These are phyloP conservation scores for Turdus rufiventris DNA, from an alignment of 2,113 vertebrate species.

Conservation along the genomic window DNA sequence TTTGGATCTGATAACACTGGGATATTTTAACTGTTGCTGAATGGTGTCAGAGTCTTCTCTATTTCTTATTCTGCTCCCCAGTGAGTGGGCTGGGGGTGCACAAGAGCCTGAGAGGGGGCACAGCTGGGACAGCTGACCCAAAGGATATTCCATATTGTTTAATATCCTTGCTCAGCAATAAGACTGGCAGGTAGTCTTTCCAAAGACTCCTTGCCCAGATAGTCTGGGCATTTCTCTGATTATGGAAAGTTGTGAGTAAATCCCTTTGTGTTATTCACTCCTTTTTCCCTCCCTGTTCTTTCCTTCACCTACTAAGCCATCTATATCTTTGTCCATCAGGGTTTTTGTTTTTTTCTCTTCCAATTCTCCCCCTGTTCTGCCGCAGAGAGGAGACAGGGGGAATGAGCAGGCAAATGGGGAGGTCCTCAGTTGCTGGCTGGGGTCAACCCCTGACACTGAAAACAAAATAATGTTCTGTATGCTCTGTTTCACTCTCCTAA, in stretches of 20 bases:
- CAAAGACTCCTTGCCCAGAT: background rate
- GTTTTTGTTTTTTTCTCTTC: background rate
- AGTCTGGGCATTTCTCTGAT: background rate
- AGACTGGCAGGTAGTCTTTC: background rate
- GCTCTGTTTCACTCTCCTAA: background rate
- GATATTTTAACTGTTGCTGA: background rate
- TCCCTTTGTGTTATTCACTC: background rate
- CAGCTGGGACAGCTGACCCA: background rate
- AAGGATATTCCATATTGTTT: background rate
- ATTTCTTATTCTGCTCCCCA: background rate
- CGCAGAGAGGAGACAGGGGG: background rate
- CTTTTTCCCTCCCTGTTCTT: background rate
- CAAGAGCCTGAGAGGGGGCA: background rate
- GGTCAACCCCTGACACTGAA: background rate
- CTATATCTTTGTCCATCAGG: background rate
- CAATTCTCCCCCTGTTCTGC: background rate
- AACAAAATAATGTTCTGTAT: background rate
- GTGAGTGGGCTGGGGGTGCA: rapidly evolving
- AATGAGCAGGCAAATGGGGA: background rate
- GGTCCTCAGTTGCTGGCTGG: background rate
- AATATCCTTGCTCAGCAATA: background rate
- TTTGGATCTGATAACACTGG: background rate
- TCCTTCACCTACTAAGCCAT: background rate
- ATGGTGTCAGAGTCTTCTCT: background rate
- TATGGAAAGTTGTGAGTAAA: background rate